Percentiles rank a stretch among this genome's conserved stretches.
phyloP scores from a whole-genome alignment of 1,140 invertebrate species.

The Harlomillsia oculata region DNA sequence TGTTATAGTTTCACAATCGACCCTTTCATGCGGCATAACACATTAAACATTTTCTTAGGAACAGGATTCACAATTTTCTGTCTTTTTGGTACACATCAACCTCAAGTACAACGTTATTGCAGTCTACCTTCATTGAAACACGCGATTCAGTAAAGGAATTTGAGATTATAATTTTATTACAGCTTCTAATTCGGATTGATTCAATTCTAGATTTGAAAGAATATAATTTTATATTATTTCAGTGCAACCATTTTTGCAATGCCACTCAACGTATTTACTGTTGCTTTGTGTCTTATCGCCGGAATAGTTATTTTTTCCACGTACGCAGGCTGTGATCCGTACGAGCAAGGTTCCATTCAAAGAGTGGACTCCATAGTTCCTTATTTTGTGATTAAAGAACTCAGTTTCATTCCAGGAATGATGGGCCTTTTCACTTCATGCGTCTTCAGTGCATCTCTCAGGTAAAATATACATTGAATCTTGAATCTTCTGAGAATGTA shows the following conservation, averaged over 20 bases:
- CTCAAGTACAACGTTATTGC: constrained; percentile 46
- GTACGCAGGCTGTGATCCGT: constrained; percentile 37
- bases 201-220: neutral
- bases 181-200: neutral
- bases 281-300: constrained; percentile 25
- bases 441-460: constrained; percentile 37
- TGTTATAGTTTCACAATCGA: constrained; percentile 41
- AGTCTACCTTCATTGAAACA: constrained; percentile 30
- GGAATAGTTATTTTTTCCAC: constrained; percentile 36
- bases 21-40: constrained; percentile 44
- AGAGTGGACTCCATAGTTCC: constrained; percentile 38
- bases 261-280: constrained; percentile 21
- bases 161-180: neutral
- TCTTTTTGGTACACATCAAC: constrained; percentile 47
- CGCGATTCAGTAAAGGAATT: constrained; percentile 6
- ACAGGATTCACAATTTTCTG: constrained; percentile 45
- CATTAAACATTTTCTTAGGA: constrained; percentile 45
- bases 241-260: constrained; percentile 33
- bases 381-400: constrained; percentile 37
- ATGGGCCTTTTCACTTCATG: constrained; percentile 39
- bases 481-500: neutral
- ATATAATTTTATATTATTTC: too few relatives aligned
- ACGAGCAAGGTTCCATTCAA: constrained; percentile 32
- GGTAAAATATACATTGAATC: constrained; percentile 17
- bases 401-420: constrained; percentile 36